Percentiles rank a stretch among this genome's conserved stretches.
Evolutionary conservation across 2,113 vertebrate genomes (phyloP).

Genomic region (Cichladusa arquata): DNA sequence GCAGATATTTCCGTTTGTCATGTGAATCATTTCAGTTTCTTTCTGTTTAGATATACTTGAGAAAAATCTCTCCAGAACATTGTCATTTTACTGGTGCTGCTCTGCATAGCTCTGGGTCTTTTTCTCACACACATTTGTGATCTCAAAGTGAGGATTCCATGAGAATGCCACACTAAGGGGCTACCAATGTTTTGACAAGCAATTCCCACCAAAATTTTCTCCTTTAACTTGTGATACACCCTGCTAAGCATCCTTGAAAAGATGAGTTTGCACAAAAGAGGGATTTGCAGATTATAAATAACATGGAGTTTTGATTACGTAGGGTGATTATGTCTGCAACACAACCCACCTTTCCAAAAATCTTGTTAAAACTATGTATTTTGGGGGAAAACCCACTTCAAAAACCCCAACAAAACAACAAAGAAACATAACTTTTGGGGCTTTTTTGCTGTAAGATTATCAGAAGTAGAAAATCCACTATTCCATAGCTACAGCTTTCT

Average conservation of each 20-base stretch:
- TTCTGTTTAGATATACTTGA: not conserved
- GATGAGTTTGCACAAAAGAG: not conserved
- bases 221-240: not conserved
- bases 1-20: not conserved
- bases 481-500: not conserved
- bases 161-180: not conserved
- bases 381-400: not conserved
- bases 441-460: not conserved
- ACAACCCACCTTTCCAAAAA: not conserved
- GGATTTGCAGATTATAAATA: not conserved
- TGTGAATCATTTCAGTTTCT: not conserved
- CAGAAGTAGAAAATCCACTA: not conserved
- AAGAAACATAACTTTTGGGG: rapidly evolving
- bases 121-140: not conserved
- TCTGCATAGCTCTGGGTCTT: not conserved
- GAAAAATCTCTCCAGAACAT: not conserved
- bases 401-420: not conserved
- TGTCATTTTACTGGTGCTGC: not conserved
- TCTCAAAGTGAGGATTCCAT: not conserved
- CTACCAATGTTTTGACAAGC: not conserved
- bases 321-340: not conserved
- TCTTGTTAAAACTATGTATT: not conserved
- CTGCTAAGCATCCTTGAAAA: not conserved
- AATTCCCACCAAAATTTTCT: not conserved
- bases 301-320: not conserved